Evolutionary conservation across 2,797 vertebrate genomes (phyloP).

Genomic region (Myotis planiceps): DNA sequence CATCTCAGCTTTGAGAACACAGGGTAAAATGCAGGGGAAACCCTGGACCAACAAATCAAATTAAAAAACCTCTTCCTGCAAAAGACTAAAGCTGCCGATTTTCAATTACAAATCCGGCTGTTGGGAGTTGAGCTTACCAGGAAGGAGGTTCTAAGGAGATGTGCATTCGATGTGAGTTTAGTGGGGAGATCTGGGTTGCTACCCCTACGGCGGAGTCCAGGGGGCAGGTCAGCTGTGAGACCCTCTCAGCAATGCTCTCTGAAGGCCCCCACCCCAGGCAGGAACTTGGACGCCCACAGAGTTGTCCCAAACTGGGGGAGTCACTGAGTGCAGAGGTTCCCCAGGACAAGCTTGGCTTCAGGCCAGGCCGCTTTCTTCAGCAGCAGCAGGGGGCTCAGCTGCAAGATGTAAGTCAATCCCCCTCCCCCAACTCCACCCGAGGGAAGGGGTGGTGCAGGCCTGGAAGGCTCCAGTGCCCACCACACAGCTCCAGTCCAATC

Average conservation of each 20-base stretch:
- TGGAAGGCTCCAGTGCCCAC: too few relatives aligned
- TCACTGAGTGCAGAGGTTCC: fast-evolving
- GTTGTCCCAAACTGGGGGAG: neutral
- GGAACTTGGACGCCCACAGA: neutral
- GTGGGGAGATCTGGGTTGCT: neutral
- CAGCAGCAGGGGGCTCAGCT: neutral
- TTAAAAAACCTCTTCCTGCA: neutral
- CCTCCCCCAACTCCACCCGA: neutral
- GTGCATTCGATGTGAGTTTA: neutral
- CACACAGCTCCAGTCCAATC: neutral
- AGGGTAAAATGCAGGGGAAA: neutral
- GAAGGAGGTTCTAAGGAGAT: neutral
- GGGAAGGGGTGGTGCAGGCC: fast-evolving
- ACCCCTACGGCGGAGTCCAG: neutral
- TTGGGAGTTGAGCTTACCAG: neutral
- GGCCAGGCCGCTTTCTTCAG: neutral
- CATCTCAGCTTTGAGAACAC: neutral
- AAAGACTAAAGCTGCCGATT: neutral
- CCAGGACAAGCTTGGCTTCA: neutral
- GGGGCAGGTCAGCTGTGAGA: fast-evolving
- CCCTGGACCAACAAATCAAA: neutral
- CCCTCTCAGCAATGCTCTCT: neutral
- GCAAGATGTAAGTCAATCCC: neutral
- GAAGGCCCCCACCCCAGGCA: neutral
- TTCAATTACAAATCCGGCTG: neutral